A percentile compares a stretch with the other conserved stretches of the same genome.
These are phyloP conservation scores for Andrena fulva DNA, from an alignment of 2,888 invertebrate genomes.

Conservation along the genomic window DNA sequence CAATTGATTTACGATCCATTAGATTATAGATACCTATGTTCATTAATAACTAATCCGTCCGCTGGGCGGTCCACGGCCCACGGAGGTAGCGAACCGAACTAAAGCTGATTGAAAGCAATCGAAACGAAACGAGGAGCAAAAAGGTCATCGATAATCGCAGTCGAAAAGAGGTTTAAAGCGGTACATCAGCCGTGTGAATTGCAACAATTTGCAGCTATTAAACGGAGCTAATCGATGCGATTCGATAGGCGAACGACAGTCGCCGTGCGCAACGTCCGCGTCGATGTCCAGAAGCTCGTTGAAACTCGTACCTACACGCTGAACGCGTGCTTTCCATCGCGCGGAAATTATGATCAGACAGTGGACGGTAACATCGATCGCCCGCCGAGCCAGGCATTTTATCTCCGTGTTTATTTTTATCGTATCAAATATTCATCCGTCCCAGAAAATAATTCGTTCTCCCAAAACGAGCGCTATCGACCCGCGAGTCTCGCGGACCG, in stretches of 20 bases:
- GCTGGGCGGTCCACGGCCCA: too few relatives aligned
- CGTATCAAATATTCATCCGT: too few relatives aligned
- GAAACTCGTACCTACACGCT: neutral
- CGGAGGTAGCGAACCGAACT: neutral
- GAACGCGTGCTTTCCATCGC: neutral
- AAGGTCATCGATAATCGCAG: neutral
- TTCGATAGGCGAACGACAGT: neutral
- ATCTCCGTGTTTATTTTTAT: neutral
- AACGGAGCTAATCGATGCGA: conserved; percentile 9
- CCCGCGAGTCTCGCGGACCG: too few relatives aligned
- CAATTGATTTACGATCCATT: too few relatives aligned
- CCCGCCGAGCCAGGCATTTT: too few relatives aligned
- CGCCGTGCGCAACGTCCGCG: neutral
- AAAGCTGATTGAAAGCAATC: neutral
- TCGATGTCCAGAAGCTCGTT: conserved; percentile 1
- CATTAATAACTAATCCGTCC: too few relatives aligned
- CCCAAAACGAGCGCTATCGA: too few relatives aligned
- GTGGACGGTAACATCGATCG: neutral
- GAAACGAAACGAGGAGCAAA: neutral
- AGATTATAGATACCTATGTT: too few relatives aligned
- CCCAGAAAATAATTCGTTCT: neutral
- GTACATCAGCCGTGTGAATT: neutral
- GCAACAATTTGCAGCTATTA: conserved; percentile 23
- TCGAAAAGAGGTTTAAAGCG: neutral
- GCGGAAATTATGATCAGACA: conserved; percentile 4